These are phyloP conservation scores for Leptinotarsa juncta DNA, from an alignment of 2,888 invertebrate genomes.

Conservation along the genomic window DNA sequence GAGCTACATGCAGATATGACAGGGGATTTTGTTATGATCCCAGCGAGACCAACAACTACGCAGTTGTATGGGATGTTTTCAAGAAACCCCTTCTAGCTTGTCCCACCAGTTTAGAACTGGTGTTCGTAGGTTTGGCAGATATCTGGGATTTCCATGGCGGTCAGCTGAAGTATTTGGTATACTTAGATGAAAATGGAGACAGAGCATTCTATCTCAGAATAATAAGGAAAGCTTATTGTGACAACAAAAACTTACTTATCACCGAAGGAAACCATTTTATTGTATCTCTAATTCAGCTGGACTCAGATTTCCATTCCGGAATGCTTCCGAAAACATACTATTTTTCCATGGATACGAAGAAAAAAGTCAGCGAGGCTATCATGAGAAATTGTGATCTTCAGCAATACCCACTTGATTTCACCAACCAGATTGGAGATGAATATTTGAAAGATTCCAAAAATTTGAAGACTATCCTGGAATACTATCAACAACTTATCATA, in stretches of 20 bases:
- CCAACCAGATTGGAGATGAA: conserved; percentile 5
- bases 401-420: conserved; percentile 21
- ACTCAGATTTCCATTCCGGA: background rate
- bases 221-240: conserved; percentile 20
- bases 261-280: conserved; percentile 31
- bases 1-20: conserved; percentile 33
- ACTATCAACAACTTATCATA: conserved; percentile 26
- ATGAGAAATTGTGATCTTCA: conserved; percentile 30
- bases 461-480: conserved; percentile 24
- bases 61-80: conserved; percentile 29
- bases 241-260: conserved; percentile 25
- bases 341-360: conserved; percentile 23
- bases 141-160: conserved; percentile 31
- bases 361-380: conserved; percentile 26
- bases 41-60: conserved; percentile 27
- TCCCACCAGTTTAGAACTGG: conserved; percentile 21
- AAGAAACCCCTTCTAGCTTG: conserved; percentile 25
- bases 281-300: conserved; percentile 24
- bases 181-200: conserved; percentile 19
- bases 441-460: conserved; percentile 26
- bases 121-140: conserved; percentile 34
- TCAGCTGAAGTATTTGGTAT: conserved; percentile 26
- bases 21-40: conserved; percentile 37
- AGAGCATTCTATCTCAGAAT: conserved; percentile 28
- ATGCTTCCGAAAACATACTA: background rate